Base-by-base conservation (phyloP, 1,140 invertebrate species). In the Listronotus bonariensis region DNA sequence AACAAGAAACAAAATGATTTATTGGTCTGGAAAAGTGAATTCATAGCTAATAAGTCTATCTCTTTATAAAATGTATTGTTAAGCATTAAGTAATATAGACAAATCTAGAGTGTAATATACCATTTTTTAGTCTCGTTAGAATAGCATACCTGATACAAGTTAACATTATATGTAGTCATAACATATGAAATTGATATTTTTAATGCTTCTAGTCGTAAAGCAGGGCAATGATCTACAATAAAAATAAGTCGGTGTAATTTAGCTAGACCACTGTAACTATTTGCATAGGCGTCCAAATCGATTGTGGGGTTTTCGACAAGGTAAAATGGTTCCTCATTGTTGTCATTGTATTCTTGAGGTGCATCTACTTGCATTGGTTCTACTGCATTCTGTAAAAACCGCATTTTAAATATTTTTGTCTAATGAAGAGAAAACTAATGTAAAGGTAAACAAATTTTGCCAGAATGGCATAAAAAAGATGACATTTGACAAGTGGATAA, bases 161-260 rank as follows among this genome's bases (percentile, higher is more conserved):
- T 89, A 18, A 97, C 93, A 82, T 98, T 98, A 77, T 92, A 97
- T n/a, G 96, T 98, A 36, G 88, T 91, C 86, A 93, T 93, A 14
- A 98, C 95, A 83, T 96, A 95, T 48, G 87, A 86, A 55, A 98
- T 90, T 51, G 95, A 95, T 89, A 97, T 95, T 84, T 96, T 93
- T 8, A 98, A 81, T 6, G 96, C 92, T 80, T 99, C 97, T 72
- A 96, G 82, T 72, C 91, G 83, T 38, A 98, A 77, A 45, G 89
- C 82, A 43, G 94, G 94, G 82, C 96, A 99, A 76, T 98, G 95
- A 76, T 98, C 95, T 43, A 96, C 93, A 72, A 99, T 93, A 80
- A 93, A 98, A 73, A 95, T 88, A 10, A 99, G 83, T 69, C 97
- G 86, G 78, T 96, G 91, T 1, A 98, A 80, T 76, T 92, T 92